These are phyloP conservation scores for Itoplectis maculator DNA, from an alignment of 2,888 invertebrate genomes.

Conservation along the genomic window DNA sequence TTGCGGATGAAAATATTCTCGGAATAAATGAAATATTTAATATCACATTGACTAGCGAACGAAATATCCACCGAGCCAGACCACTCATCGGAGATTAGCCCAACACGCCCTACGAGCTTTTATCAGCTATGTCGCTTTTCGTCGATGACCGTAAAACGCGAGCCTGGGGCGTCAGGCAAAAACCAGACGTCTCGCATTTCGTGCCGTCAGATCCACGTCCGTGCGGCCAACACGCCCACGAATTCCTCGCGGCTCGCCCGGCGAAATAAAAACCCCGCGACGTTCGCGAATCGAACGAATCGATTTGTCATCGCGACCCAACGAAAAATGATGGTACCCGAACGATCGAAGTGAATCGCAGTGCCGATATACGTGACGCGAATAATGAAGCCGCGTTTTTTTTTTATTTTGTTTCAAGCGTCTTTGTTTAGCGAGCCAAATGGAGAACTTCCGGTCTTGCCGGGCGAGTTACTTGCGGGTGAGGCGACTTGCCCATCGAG, in stretches of 20 bases:
- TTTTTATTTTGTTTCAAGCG: not conserved
- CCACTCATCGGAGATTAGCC: constrained; percentile 38
- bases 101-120: constrained; percentile 45
- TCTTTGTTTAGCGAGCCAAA: constrained; percentile 36
- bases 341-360: not conserved
- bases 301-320: constrained; percentile 13
- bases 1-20: not conserved
- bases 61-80: not conserved
- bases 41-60: not conserved
- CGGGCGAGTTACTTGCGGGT: too few species aligned
- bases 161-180: constrained; percentile 22
- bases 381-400: not conserved
- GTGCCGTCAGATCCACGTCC: constrained; percentile 18
- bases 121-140: not conserved
- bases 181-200: constrained; percentile 54
- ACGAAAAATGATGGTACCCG: not conserved
- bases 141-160: not conserved
- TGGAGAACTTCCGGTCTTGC: constrained; percentile 48
- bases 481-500: constrained; percentile 30
- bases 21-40: not conserved
- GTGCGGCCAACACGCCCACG: constrained; percentile 49
- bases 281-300: constrained; percentile 26
- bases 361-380: not conserved
- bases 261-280: constrained; percentile 12
- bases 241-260: not conserved